These are phyloP conservation scores for Fissipunctia ypsillon DNA, from an alignment of 2,888 invertebrate genomes.

Conservation along the genomic window DNA sequence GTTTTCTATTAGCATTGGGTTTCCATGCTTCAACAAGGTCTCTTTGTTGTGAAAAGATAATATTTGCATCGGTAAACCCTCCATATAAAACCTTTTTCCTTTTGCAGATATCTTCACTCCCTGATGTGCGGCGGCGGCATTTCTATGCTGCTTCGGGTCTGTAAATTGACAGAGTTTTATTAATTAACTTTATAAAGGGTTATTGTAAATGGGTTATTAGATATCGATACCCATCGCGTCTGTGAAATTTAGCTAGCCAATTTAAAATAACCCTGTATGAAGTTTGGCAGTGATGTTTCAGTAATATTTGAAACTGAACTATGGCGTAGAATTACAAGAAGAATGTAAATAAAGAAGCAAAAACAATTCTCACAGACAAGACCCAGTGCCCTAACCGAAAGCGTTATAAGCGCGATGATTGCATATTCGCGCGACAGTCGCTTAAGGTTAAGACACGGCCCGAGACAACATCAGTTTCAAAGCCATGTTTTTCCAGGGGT, in stretches of 20 bases:
- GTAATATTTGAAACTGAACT: not conserved
- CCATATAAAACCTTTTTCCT: conserved; percentile 28
- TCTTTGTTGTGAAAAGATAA: conserved; percentile 24
- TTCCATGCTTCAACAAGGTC: not conserved
- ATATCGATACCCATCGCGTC: too few relatives aligned
- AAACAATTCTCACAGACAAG: not conserved
- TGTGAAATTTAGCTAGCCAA: too few relatives aligned
- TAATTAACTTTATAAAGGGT: not conserved
- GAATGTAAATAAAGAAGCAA: not conserved
- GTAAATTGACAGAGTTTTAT: conserved; percentile 21
- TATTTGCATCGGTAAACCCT: conserved; percentile 23
- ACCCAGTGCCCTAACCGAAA: not conserved
- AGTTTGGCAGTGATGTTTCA: not conserved
- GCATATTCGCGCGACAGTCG: not conserved
- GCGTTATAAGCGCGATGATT: not conserved
- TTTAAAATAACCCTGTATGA: too few relatives aligned
- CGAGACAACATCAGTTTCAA: not conserved
- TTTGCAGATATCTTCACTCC: conserved; percentile 45
- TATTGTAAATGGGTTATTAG: too few relatives aligned
- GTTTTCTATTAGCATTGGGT: not conserved
- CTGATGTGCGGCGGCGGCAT: not conserved
- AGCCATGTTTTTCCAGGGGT: not conserved
- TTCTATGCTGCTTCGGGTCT: conserved; percentile 20
- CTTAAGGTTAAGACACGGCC: not conserved
- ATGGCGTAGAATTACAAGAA: not conserved